Evolutionary conservation across 2,888 invertebrate species (phyloP), one percentile per base, ranked within the genome.

Genomic region (Lycophotia porphyrea): DNA sequence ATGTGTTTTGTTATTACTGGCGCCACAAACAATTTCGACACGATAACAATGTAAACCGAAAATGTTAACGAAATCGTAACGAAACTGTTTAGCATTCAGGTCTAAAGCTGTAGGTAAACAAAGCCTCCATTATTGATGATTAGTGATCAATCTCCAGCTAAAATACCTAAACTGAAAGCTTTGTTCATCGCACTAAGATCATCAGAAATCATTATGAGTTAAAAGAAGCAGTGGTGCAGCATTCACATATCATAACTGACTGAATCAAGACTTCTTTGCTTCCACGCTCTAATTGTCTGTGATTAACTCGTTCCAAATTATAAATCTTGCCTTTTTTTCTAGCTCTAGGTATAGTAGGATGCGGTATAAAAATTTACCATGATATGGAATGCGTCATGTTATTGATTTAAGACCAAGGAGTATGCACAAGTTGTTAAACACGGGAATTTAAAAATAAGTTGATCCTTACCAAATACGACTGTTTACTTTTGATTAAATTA

Each of bases 1-100:
- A 88, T 88, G 87, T 89, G 80, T 89, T 87, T 86, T 86, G 86
- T 87, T 86, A 86, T 88, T 88, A 83, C 79, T 90, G 93, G 91
- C 92, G 92, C 91, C 91, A 84, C 76, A 82, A 84, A 84, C 81
- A 82, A 86, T 90, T 88, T 86, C 44, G 76, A 71, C 52, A 61
- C 81, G 85, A 83, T 82, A 83, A 80, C 49, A 78, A 67, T 55
- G 4, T 60, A 49, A 71, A 76, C 55, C 73, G 27, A 34, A 60
- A 81, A 66, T 66, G 44, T n/a, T 36, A 42, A 34, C 15, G 47
- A 21, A 21, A 47, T 47, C 21, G 47, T 47, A 47, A 47, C 21
- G 15, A 0, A 47, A 21, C 21, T 21, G 5, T 44, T 47, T 47
- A 21, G 21, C 8, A 7, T 5, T 47, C 47, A 47, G 21, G 8